A percentile compares a stretch with the other conserved stretches of the same genome.
phyloP scores from a whole-genome alignment of 1,140 invertebrate genomes.

The Acarapis woodi region DNA sequence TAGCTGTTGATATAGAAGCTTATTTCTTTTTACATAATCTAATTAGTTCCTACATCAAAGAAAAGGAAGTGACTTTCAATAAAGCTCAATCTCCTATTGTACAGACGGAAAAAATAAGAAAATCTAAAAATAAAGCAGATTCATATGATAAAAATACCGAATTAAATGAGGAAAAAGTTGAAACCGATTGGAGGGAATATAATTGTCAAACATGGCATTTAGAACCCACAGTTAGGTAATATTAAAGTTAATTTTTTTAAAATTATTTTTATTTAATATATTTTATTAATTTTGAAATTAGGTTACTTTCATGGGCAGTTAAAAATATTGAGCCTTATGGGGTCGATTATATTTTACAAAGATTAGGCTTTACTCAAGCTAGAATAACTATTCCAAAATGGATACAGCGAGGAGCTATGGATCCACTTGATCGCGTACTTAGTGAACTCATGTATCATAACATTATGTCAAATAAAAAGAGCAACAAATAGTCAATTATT shows the following conservation, averaged over 20 bases:
- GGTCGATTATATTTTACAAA: slow-evolving; percentile 85
- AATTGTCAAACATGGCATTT: slow-evolving; percentile 44
- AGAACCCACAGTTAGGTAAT: slow-evolving; percentile 72
- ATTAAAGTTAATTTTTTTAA: slow-evolving; percentile 8
- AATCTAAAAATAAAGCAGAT: neutral
- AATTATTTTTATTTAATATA: slow-evolving; percentile 5
- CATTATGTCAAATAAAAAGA: slow-evolving; percentile 14
- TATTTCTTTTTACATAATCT: slow-evolving; percentile 92
- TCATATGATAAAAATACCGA: neutral
- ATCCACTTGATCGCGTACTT: slow-evolving; percentile 58
- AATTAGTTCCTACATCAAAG: slow-evolving; percentile 75
- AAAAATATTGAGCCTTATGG: slow-evolving; percentile 88
- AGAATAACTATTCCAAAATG: slow-evolving; percentile 94
- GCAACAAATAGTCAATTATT: slow-evolving; percentile 6
- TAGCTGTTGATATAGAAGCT: slow-evolving; percentile 85
- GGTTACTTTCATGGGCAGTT: slow-evolving; percentile 71
- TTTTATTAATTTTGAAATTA: slow-evolving; percentile 15
- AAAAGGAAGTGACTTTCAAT: slow-evolving; percentile 38
- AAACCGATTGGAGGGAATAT: slow-evolving; percentile 5
- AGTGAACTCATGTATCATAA: slow-evolving; percentile 21
- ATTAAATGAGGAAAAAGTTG: too few relatives aligned
- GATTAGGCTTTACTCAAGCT: slow-evolving; percentile 82
- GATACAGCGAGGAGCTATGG: slow-evolving; percentile 88
- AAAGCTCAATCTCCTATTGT: neutral
- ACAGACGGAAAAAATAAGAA: neutral